Evolutionary conservation across 2,888 invertebrate species (phyloP).

Genomic region (Drosophila macrothrix): DNA sequence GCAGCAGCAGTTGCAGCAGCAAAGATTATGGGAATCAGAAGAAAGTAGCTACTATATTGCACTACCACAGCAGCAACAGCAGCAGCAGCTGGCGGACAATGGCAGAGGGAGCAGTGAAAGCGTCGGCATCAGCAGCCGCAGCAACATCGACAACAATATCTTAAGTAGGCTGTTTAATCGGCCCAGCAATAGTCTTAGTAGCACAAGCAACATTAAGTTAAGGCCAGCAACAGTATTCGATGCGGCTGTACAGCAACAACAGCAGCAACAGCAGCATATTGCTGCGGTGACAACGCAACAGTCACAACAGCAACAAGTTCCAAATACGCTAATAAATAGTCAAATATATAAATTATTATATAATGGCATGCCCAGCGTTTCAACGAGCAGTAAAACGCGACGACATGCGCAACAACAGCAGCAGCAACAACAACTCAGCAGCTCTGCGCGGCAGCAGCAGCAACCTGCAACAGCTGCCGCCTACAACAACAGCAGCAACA

Average conservation of each 20-base stretch:
- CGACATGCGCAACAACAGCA: slow-evolving; percentile 61
- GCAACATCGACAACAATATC: slow-evolving; percentile 70
- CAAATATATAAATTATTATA: slow-evolving; percentile 82
- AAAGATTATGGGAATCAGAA: slow-evolving; percentile 43
- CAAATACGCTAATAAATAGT: slow-evolving; percentile 84
- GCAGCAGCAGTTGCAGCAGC: slow-evolving; percentile 40
- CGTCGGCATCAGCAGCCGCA: slow-evolving; percentile 49
- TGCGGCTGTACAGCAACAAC: slow-evolving; percentile 51
- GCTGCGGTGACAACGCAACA: slow-evolving; percentile 54
- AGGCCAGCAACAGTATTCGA: slow-evolving; percentile 81
- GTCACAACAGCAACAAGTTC: slow-evolving; percentile 83
- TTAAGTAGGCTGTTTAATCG: slow-evolving; percentile 78
- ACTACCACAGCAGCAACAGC: slow-evolving; percentile 52
- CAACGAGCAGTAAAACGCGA: slow-evolving; percentile 74
- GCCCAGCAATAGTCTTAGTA: slow-evolving; percentile 70
- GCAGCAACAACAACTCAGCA: slow-evolving; percentile 27
- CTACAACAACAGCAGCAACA: slow-evolving; percentile 45
- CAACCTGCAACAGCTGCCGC: slow-evolving; percentile 26
- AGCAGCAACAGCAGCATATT: slow-evolving; percentile 45
- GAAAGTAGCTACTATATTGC: slow-evolving; percentile 66
- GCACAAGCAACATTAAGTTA: slow-evolving; percentile 75
- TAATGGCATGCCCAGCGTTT: slow-evolving; percentile 50
- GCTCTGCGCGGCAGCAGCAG: slow-evolving; percentile 26
- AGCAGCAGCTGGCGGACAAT: slow-evolving; percentile 46
- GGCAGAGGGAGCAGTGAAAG: slow-evolving; percentile 68